Evolutionary conservation across 2,113 vertebrate species (phyloP).

Genomic region (Pterocles gutturalis): DNA sequence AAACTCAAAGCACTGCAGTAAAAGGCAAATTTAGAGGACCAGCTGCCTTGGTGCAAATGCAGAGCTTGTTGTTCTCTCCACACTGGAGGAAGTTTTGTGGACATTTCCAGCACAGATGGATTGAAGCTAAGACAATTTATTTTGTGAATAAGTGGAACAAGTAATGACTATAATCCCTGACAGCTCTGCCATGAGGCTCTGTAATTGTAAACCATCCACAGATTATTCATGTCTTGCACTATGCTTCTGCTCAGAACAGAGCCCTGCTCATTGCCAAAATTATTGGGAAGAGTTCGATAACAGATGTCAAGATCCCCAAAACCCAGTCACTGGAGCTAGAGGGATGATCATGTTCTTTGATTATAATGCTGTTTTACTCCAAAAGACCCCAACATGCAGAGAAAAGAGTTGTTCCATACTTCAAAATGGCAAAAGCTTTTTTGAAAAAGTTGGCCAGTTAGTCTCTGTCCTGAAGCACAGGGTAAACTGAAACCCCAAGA

Average conservation of each 20-base stretch:
- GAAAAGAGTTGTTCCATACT: not conserved
- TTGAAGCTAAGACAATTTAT: not conserved
- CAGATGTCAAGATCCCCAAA: not conserved
- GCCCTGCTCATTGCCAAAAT: not conserved
- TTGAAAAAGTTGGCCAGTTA: not conserved
- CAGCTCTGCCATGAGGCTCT: not conserved
- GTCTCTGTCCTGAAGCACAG: not conserved
- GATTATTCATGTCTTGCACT: not conserved
- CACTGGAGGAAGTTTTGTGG: not conserved
- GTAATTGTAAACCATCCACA: no score
- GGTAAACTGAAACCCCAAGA: not conserved
- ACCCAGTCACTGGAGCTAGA: not conserved
- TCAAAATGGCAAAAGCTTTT: not conserved
- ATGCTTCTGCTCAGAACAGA: not conserved
- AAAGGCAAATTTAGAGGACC: not conserved
- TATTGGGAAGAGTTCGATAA: not conserved
- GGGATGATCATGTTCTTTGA: not conserved
- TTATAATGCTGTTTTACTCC: not conserved
- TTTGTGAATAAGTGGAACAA: not conserved
- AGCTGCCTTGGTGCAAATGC: slow-evolving; percentile 16
- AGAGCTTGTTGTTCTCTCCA: not conserved
- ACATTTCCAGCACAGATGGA: not conserved
- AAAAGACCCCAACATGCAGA: not conserved
- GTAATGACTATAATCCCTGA: not conserved
- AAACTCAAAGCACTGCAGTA: not conserved